phyloP scores from a whole-genome alignment of 2,113 vertebrate genomes.

The Boulengeromyrus knoepffleri region DNA sequence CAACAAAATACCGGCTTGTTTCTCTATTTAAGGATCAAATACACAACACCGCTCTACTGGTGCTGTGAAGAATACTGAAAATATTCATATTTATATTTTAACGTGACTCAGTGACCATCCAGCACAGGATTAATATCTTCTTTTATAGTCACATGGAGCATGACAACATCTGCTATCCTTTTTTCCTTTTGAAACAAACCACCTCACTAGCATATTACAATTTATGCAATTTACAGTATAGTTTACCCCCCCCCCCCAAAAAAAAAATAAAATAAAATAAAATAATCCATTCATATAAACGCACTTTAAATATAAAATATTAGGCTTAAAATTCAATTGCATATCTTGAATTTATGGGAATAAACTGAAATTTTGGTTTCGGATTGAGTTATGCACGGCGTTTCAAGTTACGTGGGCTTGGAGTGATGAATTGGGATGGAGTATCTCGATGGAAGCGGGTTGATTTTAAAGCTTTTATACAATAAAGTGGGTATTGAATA shows the following conservation, averaged over 20 bases:
- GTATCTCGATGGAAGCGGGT: background rate
- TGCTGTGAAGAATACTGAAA: background rate
- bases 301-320: background rate
- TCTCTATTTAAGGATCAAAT: background rate
- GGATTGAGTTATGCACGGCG: background rate
- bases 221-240: background rate
- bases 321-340: background rate
- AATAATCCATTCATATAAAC: background rate
- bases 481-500: conserved; percentile 1
- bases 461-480: background rate
- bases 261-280: background rate
- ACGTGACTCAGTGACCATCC: background rate
- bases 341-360: background rate
- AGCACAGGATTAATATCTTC: background rate
- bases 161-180: background rate
- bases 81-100: background rate
- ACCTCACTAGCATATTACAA: background rate
- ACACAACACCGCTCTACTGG: background rate
- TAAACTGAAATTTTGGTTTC: background rate
- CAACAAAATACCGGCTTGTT: background rate
- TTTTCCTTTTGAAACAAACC: background rate
- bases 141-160: background rate
- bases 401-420: background rate
- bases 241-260: background rate
- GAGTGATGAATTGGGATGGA: background rate